Conservation (phyloP, 2,113 vertebrate genomes). For the Rhynchomys soricoides region DNA sequence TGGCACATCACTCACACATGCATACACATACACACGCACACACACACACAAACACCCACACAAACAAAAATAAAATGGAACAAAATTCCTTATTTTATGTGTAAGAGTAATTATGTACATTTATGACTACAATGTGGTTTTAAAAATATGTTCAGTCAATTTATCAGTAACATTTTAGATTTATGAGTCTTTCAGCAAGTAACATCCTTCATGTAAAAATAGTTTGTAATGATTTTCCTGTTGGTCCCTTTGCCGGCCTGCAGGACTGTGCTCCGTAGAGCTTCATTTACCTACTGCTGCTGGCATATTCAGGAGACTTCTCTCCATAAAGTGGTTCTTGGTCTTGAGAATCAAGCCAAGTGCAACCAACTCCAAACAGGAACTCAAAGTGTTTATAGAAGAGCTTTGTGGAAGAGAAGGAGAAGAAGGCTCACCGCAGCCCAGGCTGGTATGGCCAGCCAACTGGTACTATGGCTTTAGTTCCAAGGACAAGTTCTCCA, state of each 20-base stretch:
- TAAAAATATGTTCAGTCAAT: neutral
- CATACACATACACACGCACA: neutral
- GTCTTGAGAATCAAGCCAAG: neutral
- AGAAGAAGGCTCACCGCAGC: neutral
- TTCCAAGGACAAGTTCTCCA: neutral
- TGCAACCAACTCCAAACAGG: neutral
- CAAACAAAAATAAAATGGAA: neutral
- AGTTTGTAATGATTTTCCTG: neutral
- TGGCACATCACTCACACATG: neutral
- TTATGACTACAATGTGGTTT: neutral
- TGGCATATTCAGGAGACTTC: neutral
- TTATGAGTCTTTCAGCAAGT: neutral
- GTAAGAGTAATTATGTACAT: neutral
- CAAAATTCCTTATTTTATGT: neutral
- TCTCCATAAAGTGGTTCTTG: neutral
- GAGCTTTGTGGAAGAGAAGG: neutral
- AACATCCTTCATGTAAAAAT: neutral
- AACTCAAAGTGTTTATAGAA: neutral
- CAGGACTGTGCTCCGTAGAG: neutral
- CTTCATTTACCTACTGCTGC: neutral
- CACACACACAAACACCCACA: neutral
- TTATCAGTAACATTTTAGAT: neutral
- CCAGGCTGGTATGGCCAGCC: neutral
- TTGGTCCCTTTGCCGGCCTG: neutral
- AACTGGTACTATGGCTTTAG: rapidly evolving